These are phyloP conservation scores for Agrochola litura DNA, from an alignment of 2,888 invertebrate species.

Conservation along the genomic window DNA sequence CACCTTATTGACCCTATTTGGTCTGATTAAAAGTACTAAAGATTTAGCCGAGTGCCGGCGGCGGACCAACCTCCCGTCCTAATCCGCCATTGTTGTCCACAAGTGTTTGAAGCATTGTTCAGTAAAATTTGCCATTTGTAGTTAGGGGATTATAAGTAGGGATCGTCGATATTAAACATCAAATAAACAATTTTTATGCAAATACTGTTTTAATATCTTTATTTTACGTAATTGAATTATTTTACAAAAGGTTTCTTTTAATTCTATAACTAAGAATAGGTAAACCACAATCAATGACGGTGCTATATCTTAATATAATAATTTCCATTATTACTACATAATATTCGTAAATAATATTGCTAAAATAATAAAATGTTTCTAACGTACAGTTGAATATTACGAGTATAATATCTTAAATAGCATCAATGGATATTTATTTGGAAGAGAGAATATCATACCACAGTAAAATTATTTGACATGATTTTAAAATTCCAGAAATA, in stretches of 20 bases:
- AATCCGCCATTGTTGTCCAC: no score
- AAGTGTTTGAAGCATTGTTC: not conserved
- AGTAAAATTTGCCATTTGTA: not conserved
- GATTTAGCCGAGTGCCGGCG: no score
- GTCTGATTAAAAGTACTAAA: no score
- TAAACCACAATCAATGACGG: constrained; percentile 9
- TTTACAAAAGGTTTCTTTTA: not conserved
- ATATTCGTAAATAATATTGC: constrained; percentile 17
- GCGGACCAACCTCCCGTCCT: no score
- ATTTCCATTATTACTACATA: constrained; percentile 4
- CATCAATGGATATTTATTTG: constrained; percentile 24
- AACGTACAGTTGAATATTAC: constrained; percentile 14
- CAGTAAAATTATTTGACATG: constrained; percentile 1
- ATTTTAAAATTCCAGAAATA: constrained; percentile 20
- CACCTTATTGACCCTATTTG: no score
- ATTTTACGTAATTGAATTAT: constrained; percentile 25
- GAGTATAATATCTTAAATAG: constrained; percentile 14
- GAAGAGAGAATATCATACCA: constrained; percentile 1
- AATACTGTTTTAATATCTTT: constrained; percentile 14
- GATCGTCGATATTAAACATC: not conserved
- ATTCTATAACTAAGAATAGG: constrained; percentile 1
- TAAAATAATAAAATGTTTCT: constrained; percentile 26
- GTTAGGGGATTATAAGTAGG: not conserved
- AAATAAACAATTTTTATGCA: not conserved
- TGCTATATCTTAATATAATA: constrained; percentile 1